A percentile compares a stretch with the other conserved stretches of the same genome.
Evolutionary conservation across 64 coral and sea anemone genomes (phyloP).

Genomic region (Platygyra sinensis): DNA sequence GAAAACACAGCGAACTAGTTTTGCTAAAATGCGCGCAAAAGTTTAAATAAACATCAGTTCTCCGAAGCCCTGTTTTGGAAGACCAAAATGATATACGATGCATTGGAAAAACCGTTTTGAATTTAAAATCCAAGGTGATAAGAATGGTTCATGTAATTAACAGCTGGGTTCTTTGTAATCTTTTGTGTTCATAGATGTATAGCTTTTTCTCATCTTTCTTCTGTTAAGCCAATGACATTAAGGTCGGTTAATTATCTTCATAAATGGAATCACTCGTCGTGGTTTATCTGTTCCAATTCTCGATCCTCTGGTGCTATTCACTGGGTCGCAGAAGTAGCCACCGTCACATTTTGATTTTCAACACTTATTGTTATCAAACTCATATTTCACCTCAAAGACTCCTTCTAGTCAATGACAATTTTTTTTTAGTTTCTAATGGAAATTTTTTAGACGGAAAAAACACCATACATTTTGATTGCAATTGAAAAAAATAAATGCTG

Average conservation of each 20-base stretch:
- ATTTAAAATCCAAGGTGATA: not conserved
- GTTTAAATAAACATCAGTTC: not conserved
- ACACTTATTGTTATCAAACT: not conserved
- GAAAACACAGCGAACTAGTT: not conserved
- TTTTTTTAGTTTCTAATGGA: not conserved
- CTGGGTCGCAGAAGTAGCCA: not conserved
- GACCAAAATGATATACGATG: not conserved
- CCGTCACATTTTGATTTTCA: not conserved
- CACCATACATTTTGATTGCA: not conserved
- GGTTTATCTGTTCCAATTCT: not conserved
- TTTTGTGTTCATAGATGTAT: not conserved
- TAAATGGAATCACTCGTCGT: not conserved
- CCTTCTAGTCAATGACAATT: not conserved
- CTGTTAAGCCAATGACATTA: not conserved
- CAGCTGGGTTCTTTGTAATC: not conserved
- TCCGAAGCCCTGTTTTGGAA: not conserved
- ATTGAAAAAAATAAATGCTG: not conserved
- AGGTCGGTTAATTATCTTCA: not conserved
- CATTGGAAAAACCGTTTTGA: not conserved
- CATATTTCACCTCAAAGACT: not conserved
- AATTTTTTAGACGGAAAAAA: not conserved
- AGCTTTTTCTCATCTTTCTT: not conserved
- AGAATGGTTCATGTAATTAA: not conserved
- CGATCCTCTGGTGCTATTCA: too few species aligned
- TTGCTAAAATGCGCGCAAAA: not conserved